These are phyloP conservation scores for Spondyliosoma cantharus DNA, from an alignment of 2,797 vertebrate species.

Conservation along the genomic window DNA sequence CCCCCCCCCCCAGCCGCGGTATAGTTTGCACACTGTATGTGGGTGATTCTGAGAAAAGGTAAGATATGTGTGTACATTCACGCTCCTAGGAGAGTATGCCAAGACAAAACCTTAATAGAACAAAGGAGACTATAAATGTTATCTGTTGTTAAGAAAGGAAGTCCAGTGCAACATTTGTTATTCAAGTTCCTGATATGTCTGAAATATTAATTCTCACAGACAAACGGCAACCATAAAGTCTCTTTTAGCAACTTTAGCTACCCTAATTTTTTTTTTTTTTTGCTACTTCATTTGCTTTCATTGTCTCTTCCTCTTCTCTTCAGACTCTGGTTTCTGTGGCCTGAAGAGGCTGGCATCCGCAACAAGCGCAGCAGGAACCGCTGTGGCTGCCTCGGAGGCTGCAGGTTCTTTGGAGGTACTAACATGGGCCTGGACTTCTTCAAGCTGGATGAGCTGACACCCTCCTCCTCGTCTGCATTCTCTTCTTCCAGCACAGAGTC, in stretches of 20 bases:
- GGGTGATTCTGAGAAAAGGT: not conserved
- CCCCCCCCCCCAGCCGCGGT: too few relatives aligned
- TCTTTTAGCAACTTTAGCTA: not conserved
- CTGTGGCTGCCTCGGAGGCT: constrained; percentile 97
- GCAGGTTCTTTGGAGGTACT: constrained; percentile 95
- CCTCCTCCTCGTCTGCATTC: constrained; percentile 94
- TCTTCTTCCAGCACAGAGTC: constrained; percentile 88
- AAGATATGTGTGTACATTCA: not conserved
- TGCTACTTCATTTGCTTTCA: not conserved
- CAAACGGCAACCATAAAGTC: not conserved
- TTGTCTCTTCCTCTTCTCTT: not conserved
- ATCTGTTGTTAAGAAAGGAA: not conserved
- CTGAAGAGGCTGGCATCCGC: constrained; percentile 87
- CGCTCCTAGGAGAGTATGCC: not conserved
- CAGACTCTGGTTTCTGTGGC: constrained; percentile 98
- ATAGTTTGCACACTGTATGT: too few relatives aligned
- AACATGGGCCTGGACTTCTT: constrained; percentile 93
- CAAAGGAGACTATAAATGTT: not conserved
- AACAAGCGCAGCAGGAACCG: constrained; percentile 92
- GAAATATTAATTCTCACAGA: not conserved
- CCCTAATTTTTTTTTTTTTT: not conserved
- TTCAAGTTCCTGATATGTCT: not conserved
- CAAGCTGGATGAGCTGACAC: constrained; percentile 93
- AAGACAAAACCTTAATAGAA: not conserved
- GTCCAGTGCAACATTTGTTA: not conserved